phyloP scores from a whole-genome alignment of 2,113 vertebrate species.

The Varanus salvator region DNA sequence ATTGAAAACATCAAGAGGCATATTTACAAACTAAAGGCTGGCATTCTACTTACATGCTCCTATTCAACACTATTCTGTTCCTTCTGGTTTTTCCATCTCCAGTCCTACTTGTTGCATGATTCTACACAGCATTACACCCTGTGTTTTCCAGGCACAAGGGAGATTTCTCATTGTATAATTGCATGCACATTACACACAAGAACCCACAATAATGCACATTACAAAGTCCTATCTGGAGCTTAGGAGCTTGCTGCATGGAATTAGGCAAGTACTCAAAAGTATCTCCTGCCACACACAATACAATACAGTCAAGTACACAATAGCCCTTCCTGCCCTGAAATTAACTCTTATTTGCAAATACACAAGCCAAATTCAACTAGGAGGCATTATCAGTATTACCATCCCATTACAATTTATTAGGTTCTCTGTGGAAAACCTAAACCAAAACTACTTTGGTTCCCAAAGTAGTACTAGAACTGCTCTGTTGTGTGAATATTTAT shows the following conservation, averaged over 20 bases:
- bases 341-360: not conserved
- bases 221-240: not conserved
- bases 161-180: not conserved
- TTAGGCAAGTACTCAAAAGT: not conserved
- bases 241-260: not conserved
- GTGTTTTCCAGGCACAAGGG: not conserved
- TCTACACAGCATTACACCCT: not conserved
- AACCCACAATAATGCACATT: not conserved
- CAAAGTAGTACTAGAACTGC: not conserved
- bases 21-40: not conserved
- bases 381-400: not conserved
- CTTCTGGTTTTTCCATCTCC: not conserved
- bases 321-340: not conserved
- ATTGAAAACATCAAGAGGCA: conserved; percentile 34
- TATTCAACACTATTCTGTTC: not conserved
- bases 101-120: not conserved
- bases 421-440: not conserved
- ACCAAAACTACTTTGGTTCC: too few relatives aligned
- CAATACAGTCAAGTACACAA: not conserved
- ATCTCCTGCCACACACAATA: not conserved
- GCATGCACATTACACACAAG: not conserved
- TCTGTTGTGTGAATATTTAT: not conserved
- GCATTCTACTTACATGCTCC: not conserved
- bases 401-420: not conserved
- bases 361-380: not conserved